Percentiles rank a stretch among this genome's conserved stretches.
These are phyloP conservation scores for Vicugna pacos DNA, from an alignment of 2,113 vertebrate genomes.

Conservation along the genomic window DNA sequence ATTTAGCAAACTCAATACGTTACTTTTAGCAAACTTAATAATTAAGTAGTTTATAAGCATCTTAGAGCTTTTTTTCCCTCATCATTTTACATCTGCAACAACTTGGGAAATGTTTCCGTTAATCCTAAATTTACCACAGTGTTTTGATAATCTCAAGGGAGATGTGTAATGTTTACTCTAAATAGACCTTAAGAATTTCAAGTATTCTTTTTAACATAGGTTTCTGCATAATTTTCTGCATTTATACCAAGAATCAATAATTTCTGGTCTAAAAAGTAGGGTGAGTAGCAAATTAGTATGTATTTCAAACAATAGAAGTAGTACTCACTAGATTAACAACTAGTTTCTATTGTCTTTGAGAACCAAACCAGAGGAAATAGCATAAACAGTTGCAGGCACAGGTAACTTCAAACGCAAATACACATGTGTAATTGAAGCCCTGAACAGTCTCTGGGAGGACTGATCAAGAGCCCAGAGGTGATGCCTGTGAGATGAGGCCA, in stretches of 20 bases:
- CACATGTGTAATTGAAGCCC: not conserved
- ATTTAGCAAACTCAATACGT: not conserved
- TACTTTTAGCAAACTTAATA: not conserved
- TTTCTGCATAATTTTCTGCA: not conserved
- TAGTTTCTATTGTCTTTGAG: not conserved
- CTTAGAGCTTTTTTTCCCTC: not conserved
- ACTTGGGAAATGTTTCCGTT: not conserved
- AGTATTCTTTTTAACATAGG: not conserved
- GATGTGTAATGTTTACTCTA: not conserved
- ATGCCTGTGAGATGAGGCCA: not conserved
- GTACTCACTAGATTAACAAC: not conserved
- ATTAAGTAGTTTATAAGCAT: not conserved
- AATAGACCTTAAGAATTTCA: conserved; percentile 6
- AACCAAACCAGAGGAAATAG: not conserved
- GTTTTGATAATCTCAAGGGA: conserved; percentile 18
- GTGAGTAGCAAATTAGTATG: not conserved
- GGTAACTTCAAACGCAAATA: not conserved
- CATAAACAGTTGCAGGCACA: not conserved
- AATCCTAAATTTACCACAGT: conserved; percentile 54
- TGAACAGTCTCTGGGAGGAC: not conserved
- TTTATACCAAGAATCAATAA: conserved; percentile 19
- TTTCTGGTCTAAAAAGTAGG: conserved; percentile 9
- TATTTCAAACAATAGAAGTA: not conserved
- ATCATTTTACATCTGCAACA: conserved; percentile 21
- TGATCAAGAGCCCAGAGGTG: not conserved